Evolutionary conservation across 2,797 vertebrate genomes (phyloP), one percentile per base, ranked within the genome.

Genomic region (Acipenser oxyrinchus): DNA sequence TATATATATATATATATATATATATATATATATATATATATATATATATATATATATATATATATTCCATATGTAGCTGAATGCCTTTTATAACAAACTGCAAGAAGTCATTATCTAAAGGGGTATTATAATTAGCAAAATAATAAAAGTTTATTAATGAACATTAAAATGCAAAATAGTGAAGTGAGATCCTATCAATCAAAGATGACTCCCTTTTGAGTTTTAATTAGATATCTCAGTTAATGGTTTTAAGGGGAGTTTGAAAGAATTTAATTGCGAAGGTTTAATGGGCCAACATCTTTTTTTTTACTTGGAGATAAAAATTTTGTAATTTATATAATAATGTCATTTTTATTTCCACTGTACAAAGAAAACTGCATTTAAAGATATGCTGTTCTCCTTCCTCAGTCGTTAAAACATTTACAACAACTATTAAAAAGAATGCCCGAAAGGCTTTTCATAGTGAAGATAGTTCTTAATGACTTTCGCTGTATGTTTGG

Each of bases 61-160:
- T 57, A 66, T 72, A 74, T 74, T 78, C 70, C 79, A 84, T 78
- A 81, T 83, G 78, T 82, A 79, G 73, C 82, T 75, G 75, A 77
- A 76, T 78, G 75, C 77, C 77, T 79, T 81, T 84, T 77, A 71
- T 77, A 82, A 81, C 77, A 85, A 87, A 83, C 81, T 73, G 70
- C 73, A 66, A 81, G 85, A 81, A 74, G 78, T 87, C 86, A 88
- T 93, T 90, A 86, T 88, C 83, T 84, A 91, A 94, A 90, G 86
- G 86, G 93, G 88, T 88, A 88, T 94, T 94, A 91, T 95, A 95
- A 96, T 97, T 95, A 95, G 94, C 91, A 92, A 91, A 96, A 95
- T 92, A 93, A 97, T 98, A 96, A 97, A 97, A 96, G 92, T 96
- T 96, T 97, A 98, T 95, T 96, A 96, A 95, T 96, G 91, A 94